Percentiles rank a stretch among this genome's conserved stretches.
phyloP scores from a whole-genome alignment of 2,888 invertebrate species.

The Lycocerus yunnanus region DNA sequence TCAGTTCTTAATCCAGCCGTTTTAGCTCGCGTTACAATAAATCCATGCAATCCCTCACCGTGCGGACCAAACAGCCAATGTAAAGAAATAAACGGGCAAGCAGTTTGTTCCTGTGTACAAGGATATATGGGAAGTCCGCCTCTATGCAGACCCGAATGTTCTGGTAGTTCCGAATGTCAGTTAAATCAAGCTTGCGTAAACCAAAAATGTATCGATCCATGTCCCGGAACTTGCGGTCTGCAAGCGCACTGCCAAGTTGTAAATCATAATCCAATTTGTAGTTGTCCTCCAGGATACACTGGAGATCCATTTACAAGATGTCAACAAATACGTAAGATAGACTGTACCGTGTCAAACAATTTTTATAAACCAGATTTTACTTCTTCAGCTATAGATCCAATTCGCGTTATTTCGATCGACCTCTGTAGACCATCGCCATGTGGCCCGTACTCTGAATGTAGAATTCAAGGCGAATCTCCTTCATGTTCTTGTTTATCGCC shows the following conservation, averaged over 20 bases:
- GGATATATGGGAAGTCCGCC: conserved; percentile 78
- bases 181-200: conserved; percentile 76
- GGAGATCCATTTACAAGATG: conserved; percentile 81
- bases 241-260: conserved; percentile 76
- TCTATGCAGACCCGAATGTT: conserved; percentile 77
- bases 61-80: conserved; percentile 83
- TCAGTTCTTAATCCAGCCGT: neutral
- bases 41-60: conserved; percentile 73
- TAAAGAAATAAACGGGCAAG: conserved; percentile 72
- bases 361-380: conserved; percentile 23
- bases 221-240: conserved; percentile 80
- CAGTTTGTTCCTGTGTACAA: conserved; percentile 71
- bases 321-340: conserved; percentile 55
- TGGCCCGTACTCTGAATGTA: conserved; percentile 78
- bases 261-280: conserved; percentile 81
- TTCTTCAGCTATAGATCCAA: conserved; percentile 30
- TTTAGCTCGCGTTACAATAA: conserved; percentile 56
- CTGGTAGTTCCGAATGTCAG: conserved; percentile 74
- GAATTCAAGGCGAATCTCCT: conserved; percentile 67
- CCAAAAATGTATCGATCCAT: conserved; percentile 82
- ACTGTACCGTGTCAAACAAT: conserved; percentile 5
- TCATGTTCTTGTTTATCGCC: conserved; percentile 75
- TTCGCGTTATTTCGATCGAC: conserved; percentile 57
- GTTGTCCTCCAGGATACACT: conserved; percentile 67
- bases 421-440: conserved; percentile 82